A percentile compares a stretch with the other conserved stretches of the same genome.
phyloP scores from a whole-genome alignment of 2,797 vertebrate species.

The Chromobotia macracanthus region DNA sequence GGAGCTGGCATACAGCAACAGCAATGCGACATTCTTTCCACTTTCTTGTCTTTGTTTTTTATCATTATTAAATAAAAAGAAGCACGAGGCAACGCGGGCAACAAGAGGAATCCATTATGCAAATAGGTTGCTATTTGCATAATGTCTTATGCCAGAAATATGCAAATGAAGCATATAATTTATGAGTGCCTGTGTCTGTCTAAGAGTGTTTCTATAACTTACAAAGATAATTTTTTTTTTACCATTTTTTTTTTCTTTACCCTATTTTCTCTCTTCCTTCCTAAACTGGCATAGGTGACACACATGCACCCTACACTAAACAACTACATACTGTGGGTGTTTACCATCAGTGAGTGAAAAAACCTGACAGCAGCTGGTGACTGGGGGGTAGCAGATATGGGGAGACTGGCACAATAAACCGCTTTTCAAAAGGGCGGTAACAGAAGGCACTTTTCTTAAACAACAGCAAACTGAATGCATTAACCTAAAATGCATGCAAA shows the following conservation, averaged over 20 bases:
- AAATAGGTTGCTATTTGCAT: conserved; percentile 92
- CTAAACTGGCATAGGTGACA: conserved; percentile 72
- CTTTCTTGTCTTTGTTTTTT: conserved; percentile 66
- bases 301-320: conserved; percentile 68
- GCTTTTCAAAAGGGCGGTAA: conserved; percentile 69
- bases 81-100: conserved; percentile 88
- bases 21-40: conserved; percentile 53
- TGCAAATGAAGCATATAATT: conserved; percentile 97
- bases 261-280: conserved; percentile 60
- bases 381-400: conserved; percentile 66
- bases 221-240: conserved; percentile 76
- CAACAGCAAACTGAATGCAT: conserved; percentile 72
- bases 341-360: conserved; percentile 72
- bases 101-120: conserved; percentile 97
- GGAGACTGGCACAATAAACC: conserved; percentile 71
- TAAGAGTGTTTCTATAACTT: conserved; percentile 92
- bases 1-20: conserved; percentile 11
- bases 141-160: conserved; percentile 94
- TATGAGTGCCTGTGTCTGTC: conserved; percentile 91
- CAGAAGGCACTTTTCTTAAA: conserved; percentile 75
- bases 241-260: background rate
- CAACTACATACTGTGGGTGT: conserved; percentile 69
- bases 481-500: conserved; percentile 57
- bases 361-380: conserved; percentile 69
- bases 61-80: conserved; percentile 79